Percentiles rank a stretch among this genome's conserved stretches.
Evolutionary conservation across 2,113 vertebrate species (phyloP).

Genomic region (Onychostruthus taczanowskii): DNA sequence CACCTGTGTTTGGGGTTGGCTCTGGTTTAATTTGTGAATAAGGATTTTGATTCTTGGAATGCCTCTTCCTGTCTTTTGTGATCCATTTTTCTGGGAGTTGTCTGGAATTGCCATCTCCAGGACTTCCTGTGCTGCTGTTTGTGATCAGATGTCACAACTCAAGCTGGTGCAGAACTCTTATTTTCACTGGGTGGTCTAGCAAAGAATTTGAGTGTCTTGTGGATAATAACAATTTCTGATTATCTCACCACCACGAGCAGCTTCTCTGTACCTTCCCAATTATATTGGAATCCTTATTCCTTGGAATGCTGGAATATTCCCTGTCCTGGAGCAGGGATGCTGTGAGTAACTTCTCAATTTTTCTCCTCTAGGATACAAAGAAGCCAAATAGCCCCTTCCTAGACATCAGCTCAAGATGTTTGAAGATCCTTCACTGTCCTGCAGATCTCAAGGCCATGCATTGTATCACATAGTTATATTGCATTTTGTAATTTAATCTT

Average conservation of each 20-base stretch:
- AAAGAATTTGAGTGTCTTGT: not conserved
- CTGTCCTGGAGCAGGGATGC: not conserved
- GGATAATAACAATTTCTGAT: not conserved
- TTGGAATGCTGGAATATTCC: not conserved
- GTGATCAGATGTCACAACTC: not conserved
- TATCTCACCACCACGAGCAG: not conserved
- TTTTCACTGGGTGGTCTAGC: not conserved
- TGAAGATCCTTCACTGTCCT: conserved; percentile 66
- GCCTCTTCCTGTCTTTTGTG: not conserved
- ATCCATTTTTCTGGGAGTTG: not conserved
- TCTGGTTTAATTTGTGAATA: not conserved
- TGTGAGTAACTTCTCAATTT: not conserved
- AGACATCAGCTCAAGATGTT: conserved; percentile 63
- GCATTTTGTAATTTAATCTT: conserved; percentile 74
- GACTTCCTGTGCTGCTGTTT: not conserved
- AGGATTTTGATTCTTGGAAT: not conserved
- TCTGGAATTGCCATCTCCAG: not conserved
- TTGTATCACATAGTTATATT: conserved; percentile 61
- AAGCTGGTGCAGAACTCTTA: not conserved
- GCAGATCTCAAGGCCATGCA: conserved; percentile 58
- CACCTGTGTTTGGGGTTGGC: not conserved
- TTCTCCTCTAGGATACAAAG: conserved; percentile 60
- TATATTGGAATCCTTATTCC: not conserved
- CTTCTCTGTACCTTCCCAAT: not conserved
- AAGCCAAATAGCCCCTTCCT: conserved; percentile 73